These are phyloP conservation scores for Sarcophaga variegata DNA, from an alignment of 2,888 invertebrate genomes.

Conservation along the genomic window DNA sequence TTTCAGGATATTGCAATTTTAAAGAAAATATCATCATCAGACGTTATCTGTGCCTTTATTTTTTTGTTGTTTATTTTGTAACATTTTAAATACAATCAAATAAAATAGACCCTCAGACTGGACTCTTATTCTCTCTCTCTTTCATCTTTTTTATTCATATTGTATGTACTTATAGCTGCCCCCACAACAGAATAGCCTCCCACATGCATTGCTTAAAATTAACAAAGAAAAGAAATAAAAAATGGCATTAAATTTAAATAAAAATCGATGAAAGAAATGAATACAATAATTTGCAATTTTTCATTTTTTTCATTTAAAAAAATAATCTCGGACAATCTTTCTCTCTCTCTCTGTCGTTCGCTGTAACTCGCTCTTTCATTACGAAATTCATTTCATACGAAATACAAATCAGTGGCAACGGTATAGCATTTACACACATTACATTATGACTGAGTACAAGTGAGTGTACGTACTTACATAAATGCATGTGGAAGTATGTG, in stretches of 20 bases:
- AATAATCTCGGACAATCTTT: conserved; percentile 55
- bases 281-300: conserved; percentile 52
- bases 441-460: too few species aligned
- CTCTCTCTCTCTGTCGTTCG: background rate
- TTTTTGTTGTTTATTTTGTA: background rate
- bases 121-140: background rate
- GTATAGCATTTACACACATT: too few species aligned
- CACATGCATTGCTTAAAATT: too few species aligned
- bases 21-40: conserved; percentile 26
- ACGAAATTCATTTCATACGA: too few species aligned
- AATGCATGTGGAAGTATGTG: background rate
- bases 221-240: background rate
- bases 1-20: conserved; percentile 47
- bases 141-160: background rate
- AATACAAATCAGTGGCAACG: too few species aligned
- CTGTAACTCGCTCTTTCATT: too few species aligned
- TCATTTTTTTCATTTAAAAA: conserved; percentile 45
- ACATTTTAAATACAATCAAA: conserved; percentile 25
- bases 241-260: conserved; percentile 47
- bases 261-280: conserved; percentile 38
- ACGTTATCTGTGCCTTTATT: conserved; percentile 13
- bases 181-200: too few species aligned
- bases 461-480: too few species aligned
- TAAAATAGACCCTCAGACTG: conserved; percentile 9
- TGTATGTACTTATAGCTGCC: too few species aligned